Evolutionary conservation across 2,113 vertebrate genomes (phyloP), one percentile per base, ranked within the genome.

Genomic region (Pelmatolapia mariae): DNA sequence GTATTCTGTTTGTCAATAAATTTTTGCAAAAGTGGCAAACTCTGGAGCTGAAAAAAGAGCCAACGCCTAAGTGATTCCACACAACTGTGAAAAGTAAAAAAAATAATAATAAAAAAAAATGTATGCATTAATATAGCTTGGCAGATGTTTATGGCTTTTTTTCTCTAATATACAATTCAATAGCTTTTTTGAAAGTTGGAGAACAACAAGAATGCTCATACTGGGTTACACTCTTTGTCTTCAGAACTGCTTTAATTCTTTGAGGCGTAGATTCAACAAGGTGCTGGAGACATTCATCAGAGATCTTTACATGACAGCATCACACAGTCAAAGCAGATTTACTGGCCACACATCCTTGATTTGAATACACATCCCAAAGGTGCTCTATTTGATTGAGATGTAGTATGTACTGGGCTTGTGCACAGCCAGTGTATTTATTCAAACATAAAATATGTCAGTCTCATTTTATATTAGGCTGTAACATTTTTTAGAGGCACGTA

Each of bases 51-150:
- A 45, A 26, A 18, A 26, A 73, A 18, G 29, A 47, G 0, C 40
- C 40, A 29, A 18, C n/a, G 0, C 4, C 40, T 47, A 3, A 73
- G 13, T 45, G 13, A 73, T 18, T 47, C 9, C 15, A 45, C 8
- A 47, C 40, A 73, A 18, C 22, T 26, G 15, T 73, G 22, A 73
- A 1, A 45, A 29, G 68, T 45, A 45, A 40, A 73, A 18, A 10
- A 9, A 57, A 2, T n/a, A n/a, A n/a, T n/a, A n/a, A n/a, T n/a
- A 2, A 8, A n/a, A 2, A 5, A 11, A 29, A 63, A 33, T 0
- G 22, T 18, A 18, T 47, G 68, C 24, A 26, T 47, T 73, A 73
- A 26, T 11, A 47, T 18, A 47, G 22, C 22, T 26, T 73, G 15
- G 40, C 6, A 73, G 24, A 76, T 76, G 4, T 29, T 76, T 19